Evolutionary conservation across 1,140 invertebrate genomes (phyloP), one percentile per base, ranked within the genome.

Genomic region (Platyura marginata): DNA sequence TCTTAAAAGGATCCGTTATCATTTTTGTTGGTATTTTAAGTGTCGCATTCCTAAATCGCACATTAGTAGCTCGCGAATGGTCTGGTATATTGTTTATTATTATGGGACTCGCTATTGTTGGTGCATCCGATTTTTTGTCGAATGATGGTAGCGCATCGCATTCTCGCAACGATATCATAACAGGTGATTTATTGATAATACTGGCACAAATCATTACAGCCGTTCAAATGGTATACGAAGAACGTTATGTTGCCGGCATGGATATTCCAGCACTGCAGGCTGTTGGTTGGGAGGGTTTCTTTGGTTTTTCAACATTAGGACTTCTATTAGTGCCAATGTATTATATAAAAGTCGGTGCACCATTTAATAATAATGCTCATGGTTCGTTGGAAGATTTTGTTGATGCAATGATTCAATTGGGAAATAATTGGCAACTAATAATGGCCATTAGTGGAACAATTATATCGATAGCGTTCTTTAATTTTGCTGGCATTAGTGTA

Each of bases 401-500:
- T 10, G 90, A 95, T 67, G 85, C 82, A 39, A 74, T 92, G 37
- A 57, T 74, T 21, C 89, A 95, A 62, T 77, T 97, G 42, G 63
- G 53, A 3, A 67, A 64, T 29, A 70, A 65, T 48, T 51, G 57
- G 0, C 41, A 57, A 6, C 40, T 71, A 21, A 38, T 66, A 10
- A 20, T 64, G 3, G 55, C 65, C 1, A 56, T 72, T 54, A 29
- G 62, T 75, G 84, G 84, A 46, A 92, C 86, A n/a, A 72, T 84
- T 11, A 53, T 93, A 4, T 93, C 88, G 42, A 95, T 95, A 51
- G 90, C 91, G 2, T 91, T 96, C 57, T 96, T 95, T 66, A 96
- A 96, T 61, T 97, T 92, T 65, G 80, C 89, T 55, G 92, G 92
- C 18, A 80, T 97, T 19, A 88, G 80, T 55, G 84, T 98, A n/a